Base-by-base conservation (phyloP, 2,113 vertebrate species). In the Mugil cephalus region DNA sequence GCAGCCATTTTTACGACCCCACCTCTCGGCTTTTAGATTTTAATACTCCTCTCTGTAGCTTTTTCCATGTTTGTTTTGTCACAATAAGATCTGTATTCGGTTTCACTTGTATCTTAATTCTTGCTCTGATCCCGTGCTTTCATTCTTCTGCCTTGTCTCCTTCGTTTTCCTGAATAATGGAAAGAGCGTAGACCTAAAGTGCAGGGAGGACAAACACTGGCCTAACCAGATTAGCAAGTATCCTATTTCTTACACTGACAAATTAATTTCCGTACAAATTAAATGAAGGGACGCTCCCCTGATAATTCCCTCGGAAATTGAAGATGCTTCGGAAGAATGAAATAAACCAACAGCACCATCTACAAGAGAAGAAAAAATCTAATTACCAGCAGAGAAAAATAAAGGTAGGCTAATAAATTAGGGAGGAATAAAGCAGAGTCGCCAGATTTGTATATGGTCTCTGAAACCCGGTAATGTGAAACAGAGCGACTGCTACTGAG, bases 221-320 rank as follows among this genome's bases (percentile, higher is more conserved):
- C 30, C 61, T 66, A 89, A 91, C 83, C 63, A 82, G 82, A 87
- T 91, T 87, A 89, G 54, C 47, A 52, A 74, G 78, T 83, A 85
- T 90, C 81, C 68, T 62, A 80, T 89, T 90, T 75, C 84, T 87
- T 87, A 87, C 67, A 69, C 14, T 87, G 88, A 89, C 88, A 89
- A 91, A 91, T 91, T 88, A 77, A 89, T 89, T 92, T 89, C 83
- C 53, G 53, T 63, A 71, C 68, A 87, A 88, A 88, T 88, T 79
- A 89, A 89, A 89, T 81, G 75, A 84, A 83, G 50, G 63, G 75
- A 48, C 56, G 47, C 39, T 82, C 82, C 76, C 76, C 47, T 82
- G 79, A 80, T 87, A 80, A 86, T 79, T 88, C 82, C 45, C 46
- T 12, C 52, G 83, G 84, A 86, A 88, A 85, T 86, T 73, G 71